Evolutionary conservation across 2,888 invertebrate genomes (phyloP), one percentile per base, ranked within the genome.

Genomic region (Ephialtes manifestator): DNA sequence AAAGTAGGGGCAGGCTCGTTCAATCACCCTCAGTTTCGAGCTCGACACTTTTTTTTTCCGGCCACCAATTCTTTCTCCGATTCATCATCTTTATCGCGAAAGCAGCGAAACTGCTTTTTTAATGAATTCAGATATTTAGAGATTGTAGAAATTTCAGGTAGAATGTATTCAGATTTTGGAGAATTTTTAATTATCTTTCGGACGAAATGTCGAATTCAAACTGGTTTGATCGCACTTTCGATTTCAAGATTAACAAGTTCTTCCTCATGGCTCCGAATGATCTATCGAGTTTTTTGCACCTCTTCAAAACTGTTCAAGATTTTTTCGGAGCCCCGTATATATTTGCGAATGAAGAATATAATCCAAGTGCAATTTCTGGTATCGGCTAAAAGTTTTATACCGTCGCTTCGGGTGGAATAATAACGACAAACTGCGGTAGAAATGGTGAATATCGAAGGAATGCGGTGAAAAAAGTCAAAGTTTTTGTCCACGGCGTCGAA

Each of bases 1-100:
- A 8, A 65, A 39, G 71, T 31, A 31, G 53, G 72, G 65, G 43
- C 80, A 55, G 72, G 46, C 58, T 58, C 55, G 67, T 67, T 60
- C 60, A n/a, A 60, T 60, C 60, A 35, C 60, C 15, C 58, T 58
- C 28, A 13, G 31, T 28, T 53, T 55, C 31, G 74, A 18, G 35
- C 28, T 70, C 39, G 58, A 46, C n/a, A 31, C 24, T 75, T 53
- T 58, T 28, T 68, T 68, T 15, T n/a, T 58, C 48, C 35, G 31
- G 20, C n/a, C n/a, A n/a, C n/a, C 20, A 55, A 58, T 74, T 48
- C 67, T 35, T n/a, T n/a, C n/a, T n/a, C n/a, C n/a, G n/a, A n/a
- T n/a, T n/a, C n/a, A n/a, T n/a, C n/a, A n/a, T n/a, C n/a, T n/a
- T n/a, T n/a, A n/a, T n/a, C n/a, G n/a, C n/a, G n/a, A 55, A 55